Percentiles rank a stretch among this genome's conserved stretches.
Evolutionary conservation across 2,888 invertebrate species (phyloP).

Genomic region (Philaethria dido): DNA sequence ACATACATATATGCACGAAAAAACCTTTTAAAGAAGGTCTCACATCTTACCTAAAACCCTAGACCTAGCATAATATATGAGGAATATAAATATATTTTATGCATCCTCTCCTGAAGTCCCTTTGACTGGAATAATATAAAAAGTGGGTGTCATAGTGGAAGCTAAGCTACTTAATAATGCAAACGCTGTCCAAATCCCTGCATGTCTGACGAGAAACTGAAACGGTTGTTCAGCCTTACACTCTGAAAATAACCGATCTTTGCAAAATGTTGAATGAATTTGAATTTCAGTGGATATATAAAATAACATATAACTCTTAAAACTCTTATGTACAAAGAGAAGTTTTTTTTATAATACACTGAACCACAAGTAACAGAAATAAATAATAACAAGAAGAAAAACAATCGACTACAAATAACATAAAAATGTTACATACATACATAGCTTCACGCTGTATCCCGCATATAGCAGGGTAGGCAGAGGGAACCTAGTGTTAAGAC

Average conservation of each 20-base stretch:
- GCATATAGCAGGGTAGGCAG: no score
- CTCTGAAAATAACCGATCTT: conserved; percentile 21
- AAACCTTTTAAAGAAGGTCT: neutral
- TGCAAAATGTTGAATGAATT: neutral
- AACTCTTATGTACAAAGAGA: no score
- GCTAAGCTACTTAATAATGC: conserved; percentile 33
- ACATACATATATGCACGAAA: neutral
- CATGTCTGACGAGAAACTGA: conserved; percentile 30
- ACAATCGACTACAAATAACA: no score
- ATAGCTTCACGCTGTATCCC: no score
- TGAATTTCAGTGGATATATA: neutral
- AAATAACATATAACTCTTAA: no score
- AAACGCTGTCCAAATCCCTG: conserved; percentile 30
- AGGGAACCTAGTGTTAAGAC: no score
- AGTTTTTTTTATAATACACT: no score
- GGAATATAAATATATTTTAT: conserved; percentile 13
- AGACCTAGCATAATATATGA: conserved; percentile 13
- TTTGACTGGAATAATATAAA: conserved; percentile 31
- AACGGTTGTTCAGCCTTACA: conserved; percentile 21
- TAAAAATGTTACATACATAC: no score
- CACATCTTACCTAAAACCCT: neutral
- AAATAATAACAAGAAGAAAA: no score
- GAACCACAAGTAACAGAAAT: no score
- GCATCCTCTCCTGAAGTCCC: conserved; percentile 8
- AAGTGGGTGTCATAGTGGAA: conserved; percentile 31